A percentile compares a stretch with the other conserved stretches of the same genome.
These are phyloP conservation scores for Ormyrus rosae DNA, from an alignment of 2,888 invertebrate species.

Conservation along the genomic window DNA sequence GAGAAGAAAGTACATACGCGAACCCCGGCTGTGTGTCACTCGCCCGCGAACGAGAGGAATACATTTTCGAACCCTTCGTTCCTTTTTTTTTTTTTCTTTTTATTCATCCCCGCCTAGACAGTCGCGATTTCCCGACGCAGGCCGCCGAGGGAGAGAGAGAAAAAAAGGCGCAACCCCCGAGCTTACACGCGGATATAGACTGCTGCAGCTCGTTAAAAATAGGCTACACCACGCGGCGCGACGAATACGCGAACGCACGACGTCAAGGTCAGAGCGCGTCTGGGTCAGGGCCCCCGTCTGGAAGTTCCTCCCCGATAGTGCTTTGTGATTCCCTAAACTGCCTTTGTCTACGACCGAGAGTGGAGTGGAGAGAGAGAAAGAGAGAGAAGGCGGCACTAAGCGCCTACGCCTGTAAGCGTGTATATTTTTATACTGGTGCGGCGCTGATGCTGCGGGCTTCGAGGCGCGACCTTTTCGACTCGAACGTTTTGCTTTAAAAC, in stretches of 20 bases:
- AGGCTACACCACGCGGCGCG: conserved; percentile 43
- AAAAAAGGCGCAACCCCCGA: conserved; percentile 28
- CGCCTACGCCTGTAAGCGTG: conserved; percentile 20
- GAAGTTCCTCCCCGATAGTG: conserved; percentile 20
- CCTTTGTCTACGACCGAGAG: conserved; percentile 43
- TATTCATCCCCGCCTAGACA: no score
- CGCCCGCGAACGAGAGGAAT: neutral
- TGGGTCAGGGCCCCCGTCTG: conserved; percentile 60
- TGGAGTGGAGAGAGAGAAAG: neutral
- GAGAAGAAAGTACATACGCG: no score
- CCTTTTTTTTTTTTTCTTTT: neutral
- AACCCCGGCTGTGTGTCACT: no score
- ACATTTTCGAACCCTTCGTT: conserved; percentile 14
- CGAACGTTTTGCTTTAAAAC: no score
- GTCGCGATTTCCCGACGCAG: neutral
- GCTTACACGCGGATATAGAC: conserved; percentile 28
- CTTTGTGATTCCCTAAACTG: conserved; percentile 52
- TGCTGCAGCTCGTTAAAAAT: conserved; percentile 60
- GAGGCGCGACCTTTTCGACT: neutral
- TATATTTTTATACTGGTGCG: neutral
- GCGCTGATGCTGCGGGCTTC: neutral
- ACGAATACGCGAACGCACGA: neutral
- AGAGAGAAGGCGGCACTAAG: neutral
- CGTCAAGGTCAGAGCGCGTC: conserved; percentile 62
- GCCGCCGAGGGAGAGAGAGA: conserved; percentile 2